phyloP scores from a whole-genome alignment of 2,113 vertebrate genomes.

The Gulo gulo region DNA sequence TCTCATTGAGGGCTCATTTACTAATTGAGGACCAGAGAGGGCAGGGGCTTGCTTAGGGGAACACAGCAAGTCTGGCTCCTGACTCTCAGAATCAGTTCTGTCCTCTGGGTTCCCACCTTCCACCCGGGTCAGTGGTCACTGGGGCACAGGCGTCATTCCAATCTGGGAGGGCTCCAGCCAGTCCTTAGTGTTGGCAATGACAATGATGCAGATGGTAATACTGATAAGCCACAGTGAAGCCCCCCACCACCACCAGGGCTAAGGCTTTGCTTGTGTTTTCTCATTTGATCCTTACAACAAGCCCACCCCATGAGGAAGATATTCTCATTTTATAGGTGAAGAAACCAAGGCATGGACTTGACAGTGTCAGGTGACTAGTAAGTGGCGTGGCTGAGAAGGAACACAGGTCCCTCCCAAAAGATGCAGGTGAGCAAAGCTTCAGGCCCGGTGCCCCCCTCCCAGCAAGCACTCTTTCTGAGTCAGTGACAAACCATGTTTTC shows the following conservation, averaged over 20 bases:
- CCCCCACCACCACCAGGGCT: background rate
- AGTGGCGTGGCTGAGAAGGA: background rate
- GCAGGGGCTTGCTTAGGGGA: background rate
- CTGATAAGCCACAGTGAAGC: background rate
- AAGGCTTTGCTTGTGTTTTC: background rate
- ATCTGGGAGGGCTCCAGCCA: background rate
- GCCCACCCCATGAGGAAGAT: background rate
- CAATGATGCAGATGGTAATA: background rate
- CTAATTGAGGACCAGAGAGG: background rate
- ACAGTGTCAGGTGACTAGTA: background rate
- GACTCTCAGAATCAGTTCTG: background rate
- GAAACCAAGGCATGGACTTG: background rate
- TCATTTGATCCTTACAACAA: background rate
- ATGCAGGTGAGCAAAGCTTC: background rate
- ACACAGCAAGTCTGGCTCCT: background rate
- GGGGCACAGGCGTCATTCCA: background rate
- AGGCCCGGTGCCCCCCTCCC: background rate
- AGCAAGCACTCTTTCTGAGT: background rate
- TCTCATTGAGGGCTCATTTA: background rate
- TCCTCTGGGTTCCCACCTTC: background rate
- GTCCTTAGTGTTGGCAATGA: background rate
- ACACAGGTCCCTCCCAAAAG: background rate
- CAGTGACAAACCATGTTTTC: background rate
- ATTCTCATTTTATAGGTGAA: background rate
- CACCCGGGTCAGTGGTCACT: background rate